These are phyloP conservation scores for Zaprionus gabonicus DNA, from an alignment of 1,140 invertebrate species.

Conservation along the genomic window DNA sequence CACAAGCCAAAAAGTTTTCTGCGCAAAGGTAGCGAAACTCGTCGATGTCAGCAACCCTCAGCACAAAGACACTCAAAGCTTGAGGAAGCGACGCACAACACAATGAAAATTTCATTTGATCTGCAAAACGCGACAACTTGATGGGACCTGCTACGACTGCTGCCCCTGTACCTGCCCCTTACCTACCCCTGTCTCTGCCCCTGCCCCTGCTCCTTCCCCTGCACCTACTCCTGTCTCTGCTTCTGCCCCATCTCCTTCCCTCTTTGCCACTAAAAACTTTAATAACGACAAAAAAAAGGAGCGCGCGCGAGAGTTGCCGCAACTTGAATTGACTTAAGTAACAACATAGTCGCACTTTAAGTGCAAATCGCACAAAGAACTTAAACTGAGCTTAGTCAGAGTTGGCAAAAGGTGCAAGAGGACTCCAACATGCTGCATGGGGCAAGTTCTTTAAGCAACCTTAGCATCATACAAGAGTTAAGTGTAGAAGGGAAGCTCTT, in stretches of 20 bases:
- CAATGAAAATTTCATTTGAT: conserved; percentile 84
- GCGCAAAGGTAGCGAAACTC: conserved; percentile 64
- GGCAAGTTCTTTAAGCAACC: not conserved
- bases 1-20: conserved; percentile 58
- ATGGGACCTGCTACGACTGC: conserved; percentile 41
- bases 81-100: conserved; percentile 54
- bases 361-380: not conserved
- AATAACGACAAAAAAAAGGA: conserved; percentile 1
- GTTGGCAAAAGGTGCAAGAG: no score
- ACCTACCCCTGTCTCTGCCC: no score
- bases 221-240: no score
- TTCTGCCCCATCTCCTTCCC: no score
- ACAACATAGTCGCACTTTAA: not conserved
- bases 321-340: not conserved
- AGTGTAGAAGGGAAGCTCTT: no score
- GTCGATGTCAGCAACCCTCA: conserved; percentile 43
- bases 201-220: no score
- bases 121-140: conserved; percentile 71
- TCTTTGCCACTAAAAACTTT: not conserved
- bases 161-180: no score
- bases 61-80: conserved; percentile 31
- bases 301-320: not conserved
- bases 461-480: no score
- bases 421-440: not conserved
- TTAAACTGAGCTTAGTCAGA: not conserved